Base-by-base conservation (phyloP, 2,888 invertebrate species). In the Drosophila picticornis region DNA sequence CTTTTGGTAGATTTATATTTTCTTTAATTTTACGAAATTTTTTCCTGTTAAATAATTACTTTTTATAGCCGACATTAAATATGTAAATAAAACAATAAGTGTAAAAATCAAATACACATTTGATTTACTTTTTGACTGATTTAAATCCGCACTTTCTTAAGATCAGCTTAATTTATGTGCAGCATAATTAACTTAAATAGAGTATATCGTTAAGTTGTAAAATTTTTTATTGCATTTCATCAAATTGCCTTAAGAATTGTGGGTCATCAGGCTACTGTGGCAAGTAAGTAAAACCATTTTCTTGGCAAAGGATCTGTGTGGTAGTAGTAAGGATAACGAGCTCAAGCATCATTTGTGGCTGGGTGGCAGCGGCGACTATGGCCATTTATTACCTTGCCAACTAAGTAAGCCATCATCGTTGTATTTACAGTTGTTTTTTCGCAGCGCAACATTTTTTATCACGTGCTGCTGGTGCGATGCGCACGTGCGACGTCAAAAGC, bases 391-490 rank as follows among this genome's bases (percentile, higher is more conserved):
- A 87, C 83, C 90, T 69, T 66, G 73, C 62, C 73, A 72, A 80
- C 85, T 77, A 85, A 88, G 87, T 85, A 80, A 88, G 90, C 84
- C 88, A 88, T 88, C 90, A 81, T 83, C 72, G 69, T 58, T 78
- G 81, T 86, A 88, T 90, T 90, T 88, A 77, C 89, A 83, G 87
- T 86, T 81, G 84, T 83, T 81, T 79, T 75, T 72, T 48, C 48
- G 68, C 77, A 63, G 70, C 58, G 59, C 57, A 63, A 78, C 57
- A 60, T 75, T 78, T 80, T 81, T 81, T 77, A 77, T 77, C 70
- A 77, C 81, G 80, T 80, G 68, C 76, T 63, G 62, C 58, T 65
- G 56, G 52, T 52, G 78, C 64, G 50, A 57, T 31, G 51, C 34
- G 76, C 65, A 74, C 77, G 79, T 85, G 83, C 85, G 70, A 67